Evolutionary conservation across 35 echinoderm and acorn worm genomes (phyloP).

Genomic region (Apostichopus parvimensis): DNA sequence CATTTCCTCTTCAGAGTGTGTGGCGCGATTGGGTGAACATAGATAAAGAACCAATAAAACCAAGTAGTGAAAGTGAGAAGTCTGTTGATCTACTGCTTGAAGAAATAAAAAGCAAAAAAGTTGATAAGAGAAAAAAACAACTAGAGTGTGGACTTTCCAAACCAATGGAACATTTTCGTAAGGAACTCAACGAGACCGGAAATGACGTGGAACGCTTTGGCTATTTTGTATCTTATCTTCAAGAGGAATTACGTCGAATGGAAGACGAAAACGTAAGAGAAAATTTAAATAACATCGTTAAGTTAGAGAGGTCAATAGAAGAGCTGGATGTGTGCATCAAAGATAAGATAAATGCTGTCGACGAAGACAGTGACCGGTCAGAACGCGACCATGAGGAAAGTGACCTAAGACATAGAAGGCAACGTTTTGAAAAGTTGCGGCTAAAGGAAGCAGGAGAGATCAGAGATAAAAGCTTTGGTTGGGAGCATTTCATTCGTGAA

Average conservation of each 20-base stretch:
- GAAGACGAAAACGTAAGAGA: background rate
- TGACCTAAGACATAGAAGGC: background rate
- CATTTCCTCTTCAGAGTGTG: background rate
- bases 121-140: constrained; percentile 29
- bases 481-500: constrained; percentile 28
- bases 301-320: background rate
- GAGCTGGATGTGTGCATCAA: background rate
- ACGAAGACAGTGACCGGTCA: background rate
- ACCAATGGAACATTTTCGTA: background rate
- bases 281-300: background rate
- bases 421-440: background rate
- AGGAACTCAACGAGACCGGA: background rate
- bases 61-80: background rate
- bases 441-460: background rate
- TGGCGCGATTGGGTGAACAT: background rate
- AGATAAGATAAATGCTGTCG: background rate
- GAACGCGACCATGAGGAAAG: background rate
- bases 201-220: background rate
- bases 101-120: background rate
- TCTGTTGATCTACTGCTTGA: background rate
- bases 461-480: constrained; percentile 8
- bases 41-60: constrained; percentile 10
- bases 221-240: background rate
- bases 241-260: background rate
- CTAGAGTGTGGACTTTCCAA: constrained; percentile 6